phyloP scores from a whole-genome alignment of 2,888 invertebrate genomes.

The Andrena marginata region DNA sequence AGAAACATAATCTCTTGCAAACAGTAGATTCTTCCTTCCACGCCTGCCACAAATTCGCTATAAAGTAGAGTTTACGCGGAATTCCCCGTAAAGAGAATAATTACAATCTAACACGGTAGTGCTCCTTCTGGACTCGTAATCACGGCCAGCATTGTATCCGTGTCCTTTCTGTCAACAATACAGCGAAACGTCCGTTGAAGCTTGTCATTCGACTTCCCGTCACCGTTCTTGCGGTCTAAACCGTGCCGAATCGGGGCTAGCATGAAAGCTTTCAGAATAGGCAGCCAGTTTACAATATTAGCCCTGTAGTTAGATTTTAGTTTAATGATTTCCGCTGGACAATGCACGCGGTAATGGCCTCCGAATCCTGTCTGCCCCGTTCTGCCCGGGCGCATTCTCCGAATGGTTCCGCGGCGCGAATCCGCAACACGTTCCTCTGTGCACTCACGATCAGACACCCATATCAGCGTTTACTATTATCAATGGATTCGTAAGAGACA shows the following conservation, averaged over 20 bases:
- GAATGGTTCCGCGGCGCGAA: conserved; percentile 74
- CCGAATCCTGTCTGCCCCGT: conserved; percentile 72
- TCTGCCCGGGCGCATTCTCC: conserved; percentile 74
- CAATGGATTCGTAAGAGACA: conserved; percentile 53
- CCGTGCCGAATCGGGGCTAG: conserved; percentile 74
- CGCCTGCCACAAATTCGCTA: conserved; percentile 7
- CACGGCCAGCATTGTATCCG: conserved; percentile 16
- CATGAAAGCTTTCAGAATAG: conserved; percentile 78
- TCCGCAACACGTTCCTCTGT: conserved; percentile 71
- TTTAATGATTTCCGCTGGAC: conserved; percentile 83
- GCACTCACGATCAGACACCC: conserved; percentile 65
- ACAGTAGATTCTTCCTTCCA: neutral
- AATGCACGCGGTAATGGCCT: conserved; percentile 79
- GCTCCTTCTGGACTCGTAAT: conserved; percentile 36
- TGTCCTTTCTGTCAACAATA: conserved; percentile 41
- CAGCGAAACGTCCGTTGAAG: conserved; percentile 54
- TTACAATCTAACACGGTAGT: conserved; percentile 14
- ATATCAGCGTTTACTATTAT: conserved; percentile 33
- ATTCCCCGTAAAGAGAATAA: conserved; percentile 6
- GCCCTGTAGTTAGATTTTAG: conserved; percentile 80
- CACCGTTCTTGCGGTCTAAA: conserved; percentile 60
- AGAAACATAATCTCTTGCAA: too few species aligned
- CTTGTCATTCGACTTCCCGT: conserved; percentile 56
- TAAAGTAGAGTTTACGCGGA: neutral
- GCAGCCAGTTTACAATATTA: conserved; percentile 72